Percentiles rank a stretch among this genome's conserved stretches.
These are phyloP conservation scores for Lucinisca nassula DNA, from an alignment of 2,888 invertebrate species.

Conservation along the genomic window DNA sequence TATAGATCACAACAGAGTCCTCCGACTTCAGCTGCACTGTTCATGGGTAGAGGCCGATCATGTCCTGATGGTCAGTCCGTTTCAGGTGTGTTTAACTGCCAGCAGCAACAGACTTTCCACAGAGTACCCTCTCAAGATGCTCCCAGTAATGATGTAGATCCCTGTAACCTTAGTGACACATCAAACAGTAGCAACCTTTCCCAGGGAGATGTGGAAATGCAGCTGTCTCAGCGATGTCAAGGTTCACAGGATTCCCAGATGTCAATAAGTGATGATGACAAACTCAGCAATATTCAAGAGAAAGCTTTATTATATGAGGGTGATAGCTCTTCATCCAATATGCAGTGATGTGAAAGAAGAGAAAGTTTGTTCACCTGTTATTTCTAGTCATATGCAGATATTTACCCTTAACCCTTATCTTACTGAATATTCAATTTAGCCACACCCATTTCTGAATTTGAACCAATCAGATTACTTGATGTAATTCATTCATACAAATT, in stretches of 20 bases:
- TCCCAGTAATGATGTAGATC: no score
- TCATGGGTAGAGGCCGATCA: no score
- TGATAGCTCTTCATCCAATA: background rate
- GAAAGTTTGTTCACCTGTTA: no score
- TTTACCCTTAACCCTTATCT: no score
- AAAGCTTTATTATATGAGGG: background rate
- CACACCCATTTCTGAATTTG: no score
- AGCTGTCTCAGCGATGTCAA: background rate
- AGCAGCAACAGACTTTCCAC: background rate
- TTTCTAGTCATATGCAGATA: no score
- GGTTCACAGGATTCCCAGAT: constrained; percentile 14
- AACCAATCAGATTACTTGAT: no score
- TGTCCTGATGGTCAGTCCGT: background rate
- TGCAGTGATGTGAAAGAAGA: no score
- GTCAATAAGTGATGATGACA: constrained; percentile 32
- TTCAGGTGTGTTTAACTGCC: background rate
- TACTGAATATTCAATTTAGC: no score
- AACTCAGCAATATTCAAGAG: background rate
- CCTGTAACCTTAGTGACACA: no score
- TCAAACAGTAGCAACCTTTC: background rate
- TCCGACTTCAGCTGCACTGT: no score
- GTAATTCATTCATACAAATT: no score
- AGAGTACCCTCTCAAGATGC: background rate
- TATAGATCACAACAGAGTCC: background rate
- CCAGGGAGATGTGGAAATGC: background rate